Base-by-base conservation (phyloP, 2,888 invertebrate genomes). In the Troides helena region DNA sequence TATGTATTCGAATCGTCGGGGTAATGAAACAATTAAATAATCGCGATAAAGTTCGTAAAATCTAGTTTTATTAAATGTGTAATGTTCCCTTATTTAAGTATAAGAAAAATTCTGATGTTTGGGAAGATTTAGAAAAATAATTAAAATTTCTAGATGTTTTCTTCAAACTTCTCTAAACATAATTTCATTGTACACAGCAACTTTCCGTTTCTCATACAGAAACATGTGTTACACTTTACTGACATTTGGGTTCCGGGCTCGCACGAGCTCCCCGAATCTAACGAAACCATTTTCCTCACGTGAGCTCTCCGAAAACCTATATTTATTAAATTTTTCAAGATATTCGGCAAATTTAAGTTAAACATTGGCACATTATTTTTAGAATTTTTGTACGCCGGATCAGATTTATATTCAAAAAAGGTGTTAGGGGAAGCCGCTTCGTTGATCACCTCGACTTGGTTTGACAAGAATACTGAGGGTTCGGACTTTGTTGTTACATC, bases 181-280 rank as follows among this genome's bases (percentile, higher is more conserved):
- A 88, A 88, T 60, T 72, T 74, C 30, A 82, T 83, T 63, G 87
- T 85, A 74, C 90, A 89, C 21, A 90, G 71, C 65, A 84, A 58
- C 74, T 88, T 89, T 3, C 79, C 80, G 69, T 86, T 88, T 53
- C 81, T 83, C 74, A 89, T 73, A 72, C 90, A 90, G 70, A 81
- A 87, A 63, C 89, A 90, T 21, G 74, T 78, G 61, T 89, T 89
- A 71, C 89, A 89, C 8, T 76, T 73, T 0, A 76, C 69, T 1
- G 67, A 64, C 5, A 76, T 71, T 2, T 76, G 77, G 0, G 74
- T 63, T 0, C 87, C 88, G 0, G 85, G 85, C 2, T 59, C 72
- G 68, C 90, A 90, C 8, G 78, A 70, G 0, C 72, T 68, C 5
- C 71, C 69, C 0, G 74, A 62, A 25, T 77, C 73, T 2, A 88